Evolutionary conservation across 1,140 invertebrate species (phyloP).

Genomic region (Cepaea nemoralis): DNA sequence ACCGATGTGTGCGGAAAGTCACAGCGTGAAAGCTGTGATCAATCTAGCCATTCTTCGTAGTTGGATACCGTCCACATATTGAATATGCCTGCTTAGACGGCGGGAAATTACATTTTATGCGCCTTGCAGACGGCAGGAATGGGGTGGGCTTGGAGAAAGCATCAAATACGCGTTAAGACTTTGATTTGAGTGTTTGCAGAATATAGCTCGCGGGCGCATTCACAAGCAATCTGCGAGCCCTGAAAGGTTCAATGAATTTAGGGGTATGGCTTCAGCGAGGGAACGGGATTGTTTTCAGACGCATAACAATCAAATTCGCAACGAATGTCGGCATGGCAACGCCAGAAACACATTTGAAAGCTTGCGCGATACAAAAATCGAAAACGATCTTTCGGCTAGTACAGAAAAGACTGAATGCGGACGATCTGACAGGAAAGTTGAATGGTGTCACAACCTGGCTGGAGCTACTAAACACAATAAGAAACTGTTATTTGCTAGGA

Average conservation of each 20-base stretch:
- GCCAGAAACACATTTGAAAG: background rate
- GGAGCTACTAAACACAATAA: background rate
- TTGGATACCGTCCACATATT: background rate
- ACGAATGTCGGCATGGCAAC: background rate
- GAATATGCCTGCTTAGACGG: constrained; percentile 8
- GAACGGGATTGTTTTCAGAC: background rate
- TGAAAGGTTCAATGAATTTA: background rate
- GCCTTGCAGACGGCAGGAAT: background rate
- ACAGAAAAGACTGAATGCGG: background rate
- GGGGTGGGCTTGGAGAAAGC: background rate
- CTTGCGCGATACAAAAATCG: background rate
- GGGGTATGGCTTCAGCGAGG: background rate
- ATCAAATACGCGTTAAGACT: constrained; percentile 13
- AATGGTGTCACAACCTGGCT: background rate
- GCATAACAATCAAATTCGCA: background rate
- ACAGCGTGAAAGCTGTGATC: background rate
- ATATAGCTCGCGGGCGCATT: background rate
- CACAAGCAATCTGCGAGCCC: background rate
- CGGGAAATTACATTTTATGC: constrained; percentile 15
- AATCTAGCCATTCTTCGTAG: background rate
- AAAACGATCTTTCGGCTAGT: background rate
- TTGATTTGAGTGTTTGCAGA: constrained; percentile 13
- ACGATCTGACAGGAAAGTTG: background rate
- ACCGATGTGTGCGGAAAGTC: background rate
- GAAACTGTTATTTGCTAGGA: too few species aligned